Evolutionary conservation across 2,797 vertebrate species (phyloP).

Genomic region (Etheostoma perlongum): DNA sequence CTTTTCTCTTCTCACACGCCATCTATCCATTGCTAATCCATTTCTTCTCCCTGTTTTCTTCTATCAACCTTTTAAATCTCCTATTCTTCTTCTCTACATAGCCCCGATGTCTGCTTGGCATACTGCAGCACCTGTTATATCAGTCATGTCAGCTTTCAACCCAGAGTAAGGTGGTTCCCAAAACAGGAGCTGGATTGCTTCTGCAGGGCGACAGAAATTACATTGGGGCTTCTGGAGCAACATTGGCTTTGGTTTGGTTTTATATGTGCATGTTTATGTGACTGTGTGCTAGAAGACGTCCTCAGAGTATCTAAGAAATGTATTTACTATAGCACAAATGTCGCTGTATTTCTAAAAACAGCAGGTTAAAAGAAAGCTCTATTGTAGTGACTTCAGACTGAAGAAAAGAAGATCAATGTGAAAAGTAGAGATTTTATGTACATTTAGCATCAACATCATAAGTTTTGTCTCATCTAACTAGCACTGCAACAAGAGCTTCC

Average conservation of each 20-base stretch:
- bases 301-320: constrained; percentile 19
- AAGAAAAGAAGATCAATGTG: background rate
- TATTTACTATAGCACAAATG: constrained; percentile 12
- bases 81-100: constrained; percentile 22
- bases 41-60: constrained; percentile 52
- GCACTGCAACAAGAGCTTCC: background rate
- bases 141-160: constrained; percentile 56
- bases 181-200: constrained; percentile 31
- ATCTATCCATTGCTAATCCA: constrained; percentile 62
- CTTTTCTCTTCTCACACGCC: constrained; percentile 53
- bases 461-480: too few relatives aligned
- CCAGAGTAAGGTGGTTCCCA: constrained; percentile 32
- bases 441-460: background rate
- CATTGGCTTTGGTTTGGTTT: constrained; percentile 33
- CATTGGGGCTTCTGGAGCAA: constrained; percentile 41
- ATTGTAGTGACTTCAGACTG: background rate
- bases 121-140: constrained; percentile 56
- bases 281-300: background rate
- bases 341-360: constrained; percentile 9
- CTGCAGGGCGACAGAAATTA: constrained; percentile 29
- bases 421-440: background rate
- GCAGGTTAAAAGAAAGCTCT: background rate
- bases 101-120: constrained; percentile 14
- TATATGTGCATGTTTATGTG: constrained; percentile 32
- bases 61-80: constrained; percentile 64